Conservation (phyloP, 1,140 invertebrate species). For the Oscheius sp. region DNA sequence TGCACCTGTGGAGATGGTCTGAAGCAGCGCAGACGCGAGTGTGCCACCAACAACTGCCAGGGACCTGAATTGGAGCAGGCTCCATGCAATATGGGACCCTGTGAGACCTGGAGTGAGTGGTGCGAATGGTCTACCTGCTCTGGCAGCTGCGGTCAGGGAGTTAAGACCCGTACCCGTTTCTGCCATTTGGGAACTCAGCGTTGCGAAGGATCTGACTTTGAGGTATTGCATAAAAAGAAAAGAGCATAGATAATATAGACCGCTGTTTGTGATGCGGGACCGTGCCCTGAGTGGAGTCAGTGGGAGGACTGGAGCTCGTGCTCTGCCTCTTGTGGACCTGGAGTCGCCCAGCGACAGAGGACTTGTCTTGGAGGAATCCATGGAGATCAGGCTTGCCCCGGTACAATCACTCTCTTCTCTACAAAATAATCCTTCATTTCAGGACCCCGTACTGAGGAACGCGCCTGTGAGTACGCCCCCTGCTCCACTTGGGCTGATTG, state of each 20-base stretch:
- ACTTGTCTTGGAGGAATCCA: slow-evolving; percentile 39
- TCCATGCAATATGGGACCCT: slow-evolving; percentile 43
- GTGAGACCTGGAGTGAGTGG: slow-evolving; percentile 44
- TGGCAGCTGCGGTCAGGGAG: slow-evolving; percentile 39
- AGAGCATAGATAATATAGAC: no score
- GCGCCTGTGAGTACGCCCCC: slow-evolving; percentile 24
- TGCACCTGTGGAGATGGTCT: slow-evolving; percentile 45
- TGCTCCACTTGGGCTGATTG: slow-evolving; percentile 40
- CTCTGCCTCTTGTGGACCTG: slow-evolving; percentile 37
- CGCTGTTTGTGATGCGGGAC: slow-evolving; percentile 38
- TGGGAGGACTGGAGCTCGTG: slow-evolving; percentile 41
- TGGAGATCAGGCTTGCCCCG: slow-evolving; percentile 34
- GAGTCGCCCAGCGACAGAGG: slow-evolving; percentile 30
- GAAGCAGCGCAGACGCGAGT: slow-evolving; percentile 37
- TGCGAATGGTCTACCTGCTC: slow-evolving; percentile 45
- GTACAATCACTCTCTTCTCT: neutral
- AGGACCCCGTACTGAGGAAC: slow-evolving; percentile 32
- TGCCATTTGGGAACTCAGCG: slow-evolving; percentile 41
- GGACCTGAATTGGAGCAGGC: slow-evolving; percentile 32
- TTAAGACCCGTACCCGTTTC: slow-evolving; percentile 39
- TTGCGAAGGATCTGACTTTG: slow-evolving; percentile 44
- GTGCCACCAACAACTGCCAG: slow-evolving; percentile 36
- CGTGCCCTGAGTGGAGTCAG: slow-evolving; percentile 40
- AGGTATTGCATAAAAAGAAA: no score
- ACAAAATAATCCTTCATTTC: neutral